Percentiles rank a stretch among this genome's conserved stretches.
phyloP scores from a whole-genome alignment of 2,113 vertebrate species.

The Callospermophilus lateralis region DNA sequence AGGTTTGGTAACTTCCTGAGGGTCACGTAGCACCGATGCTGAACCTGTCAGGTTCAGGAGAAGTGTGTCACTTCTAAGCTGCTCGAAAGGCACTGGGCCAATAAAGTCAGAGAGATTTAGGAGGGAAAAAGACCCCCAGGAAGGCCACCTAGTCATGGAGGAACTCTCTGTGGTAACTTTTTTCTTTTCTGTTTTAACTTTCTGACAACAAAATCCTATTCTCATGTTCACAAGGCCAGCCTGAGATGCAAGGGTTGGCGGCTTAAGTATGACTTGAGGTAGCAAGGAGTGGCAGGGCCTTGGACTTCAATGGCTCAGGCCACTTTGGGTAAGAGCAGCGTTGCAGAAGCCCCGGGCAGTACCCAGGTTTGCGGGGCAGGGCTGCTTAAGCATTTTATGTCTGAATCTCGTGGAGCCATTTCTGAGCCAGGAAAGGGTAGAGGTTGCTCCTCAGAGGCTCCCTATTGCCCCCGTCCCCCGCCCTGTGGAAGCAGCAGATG shows the following conservation, averaged over 20 bases:
- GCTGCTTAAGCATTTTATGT: constrained; percentile 30
- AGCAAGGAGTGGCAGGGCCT: no score
- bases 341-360: constrained; percentile 58
- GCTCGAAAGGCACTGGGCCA: not conserved
- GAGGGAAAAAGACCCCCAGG: not conserved
- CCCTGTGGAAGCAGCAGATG: not conserved
- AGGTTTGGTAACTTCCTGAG: not conserved
- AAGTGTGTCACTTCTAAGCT: not conserved
- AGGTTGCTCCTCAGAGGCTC: constrained; percentile 32
- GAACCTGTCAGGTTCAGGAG: not conserved
- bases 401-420: constrained; percentile 15
- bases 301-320: not conserved
- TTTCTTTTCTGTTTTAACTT: not conserved
- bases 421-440: constrained; percentile 2
- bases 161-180: not conserved
- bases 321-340: constrained; percentile 48
- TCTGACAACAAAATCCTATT: not conserved
- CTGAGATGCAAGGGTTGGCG: not conserved
- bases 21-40: not conserved
- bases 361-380: not conserved
- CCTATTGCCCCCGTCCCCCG: not conserved
- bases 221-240: not conserved
- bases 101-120: not conserved
- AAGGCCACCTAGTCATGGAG: not conserved
- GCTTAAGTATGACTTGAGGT: no score